Evolutionary conservation across 2,888 invertebrate species (phyloP), one percentile per base, ranked within the genome.

Genomic region (Cryptocephalus primarius): DNA sequence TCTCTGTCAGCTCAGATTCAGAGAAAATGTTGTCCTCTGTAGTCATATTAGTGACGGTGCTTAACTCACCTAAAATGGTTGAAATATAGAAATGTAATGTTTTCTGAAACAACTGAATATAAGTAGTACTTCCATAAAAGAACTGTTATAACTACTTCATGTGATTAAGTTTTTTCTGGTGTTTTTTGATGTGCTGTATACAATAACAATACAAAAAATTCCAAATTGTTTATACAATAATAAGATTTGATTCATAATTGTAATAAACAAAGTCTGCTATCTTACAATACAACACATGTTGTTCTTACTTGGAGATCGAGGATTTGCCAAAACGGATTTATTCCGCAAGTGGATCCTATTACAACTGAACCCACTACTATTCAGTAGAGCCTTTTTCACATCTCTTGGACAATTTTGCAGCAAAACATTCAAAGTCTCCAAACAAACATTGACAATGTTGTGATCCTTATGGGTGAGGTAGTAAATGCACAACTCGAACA

Each of bases 371-470:
- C 68, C 77, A 43, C 68, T 66, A 8, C 67, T 59, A 38, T 76
- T 77, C 14, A 79, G 58, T 11, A 88, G 63, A 1, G 75, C 70
- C 1, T 67, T 63, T 44, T 75, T 70, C 33, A 83, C 72, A 1
- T 72, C 71, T 1, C 75, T 72, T 2, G 75, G 76, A 54, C 65
- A 75, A 60, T 72, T 71, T 55, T 72, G 72, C 8, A 88, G 62
- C 3, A 88, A 61, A 42, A 80, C 77, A 14, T 80, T 77, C 32
- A 88, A 72, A 60, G 80, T 75, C 68, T 96, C 95, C 64, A 95
- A 75, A 12, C 91, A 81, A 1, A 89, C 83, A 63, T 92, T 92
- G 57, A 90, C 82, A 48, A 92, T 80, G 67, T 92, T 92, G 68
- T 94, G 93, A 68, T 93, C 88, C 8, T 73, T 70, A 57, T 83